Evolutionary conservation across 1,140 invertebrate genomes (phyloP), one percentile per base, ranked within the genome.

Genomic region (Branchinecta lindahli): DNA sequence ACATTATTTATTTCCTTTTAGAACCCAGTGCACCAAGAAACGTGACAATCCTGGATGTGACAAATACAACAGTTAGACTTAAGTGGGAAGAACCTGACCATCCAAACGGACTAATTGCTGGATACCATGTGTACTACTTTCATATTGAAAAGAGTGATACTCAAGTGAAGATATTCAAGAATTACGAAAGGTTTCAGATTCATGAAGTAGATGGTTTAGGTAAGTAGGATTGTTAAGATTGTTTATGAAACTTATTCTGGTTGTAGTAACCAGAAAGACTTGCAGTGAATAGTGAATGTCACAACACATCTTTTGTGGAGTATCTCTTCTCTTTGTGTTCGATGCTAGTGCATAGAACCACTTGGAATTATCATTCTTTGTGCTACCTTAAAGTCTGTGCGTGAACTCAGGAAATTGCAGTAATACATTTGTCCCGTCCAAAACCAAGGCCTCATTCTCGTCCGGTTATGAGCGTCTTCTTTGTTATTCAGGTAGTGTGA

Each of bases 11-110:
- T 71, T 69, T 70, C 15, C 46, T 83, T 82, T 12, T 82, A 90
- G 89, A 89, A 79, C 89, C 90, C 78, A 88, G 85, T 77, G 87
- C 88, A 76, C 91, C 91, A 68, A 81, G 85, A 75, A 91, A 92
- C 81, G 82, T 94, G 71, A 88, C 85, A 72, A 83, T 89, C 15
- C 81, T 85, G 71, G 84, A 85, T 77, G 86, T 91, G 65, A 87
- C 87, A 69, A 84, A 89, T 71, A 85, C 84, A 66, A 87, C 87
- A 76, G 87, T 93, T 73, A 85, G 86, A 70, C 81, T 94, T 74
- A 84, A 84, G 74, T 94, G 91, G 91, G 81, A 80, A 75, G 85
- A 87, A 78, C 91, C 91, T 52, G 82, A 84, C 73, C 81, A 83
- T 74, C 84, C 85, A 61, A 88, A 89, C 79, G 88, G 86, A 68